Percentiles rank a stretch among this genome's conserved stretches.
phyloP scores from a whole-genome alignment of 2,888 invertebrate species.

The Idaea biselata region DNA sequence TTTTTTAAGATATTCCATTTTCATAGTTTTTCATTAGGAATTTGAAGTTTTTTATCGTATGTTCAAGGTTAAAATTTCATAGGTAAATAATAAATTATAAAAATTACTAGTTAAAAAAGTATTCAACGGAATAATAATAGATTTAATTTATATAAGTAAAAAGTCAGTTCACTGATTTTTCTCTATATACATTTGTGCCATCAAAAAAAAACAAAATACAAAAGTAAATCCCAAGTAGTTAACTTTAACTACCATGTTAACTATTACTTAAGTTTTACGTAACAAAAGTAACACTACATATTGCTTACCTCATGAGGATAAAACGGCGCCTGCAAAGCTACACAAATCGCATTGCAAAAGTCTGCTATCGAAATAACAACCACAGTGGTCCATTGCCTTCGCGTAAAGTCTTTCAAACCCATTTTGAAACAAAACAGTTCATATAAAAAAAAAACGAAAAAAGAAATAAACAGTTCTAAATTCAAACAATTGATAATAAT shows the following conservation, averaged over 20 bases:
- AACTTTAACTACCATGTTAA: background rate
- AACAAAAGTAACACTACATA: background rate
- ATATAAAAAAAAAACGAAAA: background rate
- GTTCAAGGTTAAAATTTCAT: too few species aligned
- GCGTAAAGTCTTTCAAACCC: constrained; percentile 82
- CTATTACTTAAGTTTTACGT: background rate
- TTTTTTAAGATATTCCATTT: too few species aligned
- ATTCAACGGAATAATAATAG: too few species aligned
- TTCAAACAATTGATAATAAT: constrained; percentile 3
- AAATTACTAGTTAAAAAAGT: too few species aligned
- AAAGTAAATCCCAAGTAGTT: background rate
- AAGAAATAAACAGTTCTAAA: constrained; percentile 3
- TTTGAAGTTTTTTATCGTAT: too few species aligned
- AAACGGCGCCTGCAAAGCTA: constrained; percentile 92
- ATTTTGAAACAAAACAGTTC: constrained; percentile 49
- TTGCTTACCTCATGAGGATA: constrained; percentile 89
- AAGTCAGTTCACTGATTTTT: too few species aligned
- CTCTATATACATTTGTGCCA: too few species aligned
- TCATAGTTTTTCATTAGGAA: too few species aligned
- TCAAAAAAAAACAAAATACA: too few species aligned
- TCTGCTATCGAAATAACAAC: constrained; percentile 90
- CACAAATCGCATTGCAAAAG: constrained; percentile 91
- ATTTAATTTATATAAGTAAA: too few species aligned
- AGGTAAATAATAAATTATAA: too few species aligned
- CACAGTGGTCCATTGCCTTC: constrained; percentile 88